These are phyloP conservation scores for Andrena fulva DNA, from an alignment of 2,888 invertebrate genomes.

Conservation along the genomic window DNA sequence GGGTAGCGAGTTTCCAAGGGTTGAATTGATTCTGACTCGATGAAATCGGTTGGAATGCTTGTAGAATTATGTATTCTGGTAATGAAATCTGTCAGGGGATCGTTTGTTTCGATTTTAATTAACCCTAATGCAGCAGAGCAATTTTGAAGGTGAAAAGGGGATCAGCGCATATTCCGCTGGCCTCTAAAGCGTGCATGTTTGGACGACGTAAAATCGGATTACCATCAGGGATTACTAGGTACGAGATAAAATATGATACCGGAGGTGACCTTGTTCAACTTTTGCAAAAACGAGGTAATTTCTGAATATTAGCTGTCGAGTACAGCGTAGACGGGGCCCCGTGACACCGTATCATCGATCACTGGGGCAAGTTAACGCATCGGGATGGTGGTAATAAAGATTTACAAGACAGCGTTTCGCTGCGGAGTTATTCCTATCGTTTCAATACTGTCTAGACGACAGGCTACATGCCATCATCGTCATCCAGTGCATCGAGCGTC, in stretches of 20 bases:
- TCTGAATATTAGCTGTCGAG: background rate
- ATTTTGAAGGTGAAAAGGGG: too few species aligned
- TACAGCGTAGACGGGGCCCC: constrained; percentile 42
- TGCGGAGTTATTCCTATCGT: constrained; percentile 15
- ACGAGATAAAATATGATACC: too few species aligned
- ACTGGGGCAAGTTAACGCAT: constrained; percentile 24
- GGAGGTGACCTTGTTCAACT: background rate
- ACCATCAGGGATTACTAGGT: too few species aligned
- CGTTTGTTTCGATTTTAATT: too few species aligned
- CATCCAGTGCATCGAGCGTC: constrained; percentile 17
- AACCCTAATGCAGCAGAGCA: too few species aligned
- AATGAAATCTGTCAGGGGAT: too few species aligned
- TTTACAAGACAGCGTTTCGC: constrained; percentile 35
- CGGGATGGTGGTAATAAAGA: constrained; percentile 53
- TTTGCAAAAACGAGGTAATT: background rate
- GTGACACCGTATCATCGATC: constrained; percentile 51
- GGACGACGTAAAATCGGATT: background rate
- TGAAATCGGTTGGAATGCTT: too few species aligned
- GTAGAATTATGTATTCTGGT: too few species aligned
- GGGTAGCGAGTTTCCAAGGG: too few species aligned
- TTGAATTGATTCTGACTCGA: too few species aligned
- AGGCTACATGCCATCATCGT: constrained; percentile 5
- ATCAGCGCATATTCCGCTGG: too few species aligned
- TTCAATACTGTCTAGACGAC: constrained; percentile 7
- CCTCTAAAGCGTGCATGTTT: background rate